phyloP scores from a whole-genome alignment of 2,797 vertebrate species.

The Muscicapa striata region DNA sequence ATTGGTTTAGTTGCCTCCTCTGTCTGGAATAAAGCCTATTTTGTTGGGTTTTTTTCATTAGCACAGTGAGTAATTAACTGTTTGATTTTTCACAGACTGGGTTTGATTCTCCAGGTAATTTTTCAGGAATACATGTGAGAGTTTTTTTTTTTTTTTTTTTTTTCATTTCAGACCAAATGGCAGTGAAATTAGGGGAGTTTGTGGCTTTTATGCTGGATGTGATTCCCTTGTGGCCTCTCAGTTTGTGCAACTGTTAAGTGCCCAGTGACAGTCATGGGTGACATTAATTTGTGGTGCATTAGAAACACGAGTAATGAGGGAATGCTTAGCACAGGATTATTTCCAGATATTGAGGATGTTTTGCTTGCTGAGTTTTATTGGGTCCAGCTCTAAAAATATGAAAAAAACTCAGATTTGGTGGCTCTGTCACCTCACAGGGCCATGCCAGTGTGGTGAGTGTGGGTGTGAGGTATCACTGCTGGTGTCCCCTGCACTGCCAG shows the following conservation, averaged over 20 bases:
- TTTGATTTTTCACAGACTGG: neutral
- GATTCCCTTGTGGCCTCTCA: neutral
- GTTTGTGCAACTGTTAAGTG: neutral
- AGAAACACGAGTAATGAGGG: neutral
- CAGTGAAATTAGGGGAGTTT: neutral
- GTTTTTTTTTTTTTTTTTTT: neutral
- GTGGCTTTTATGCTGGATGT: neutral
- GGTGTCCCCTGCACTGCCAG: neutral
- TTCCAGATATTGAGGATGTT: neutral
- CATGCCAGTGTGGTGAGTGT: accelerated
- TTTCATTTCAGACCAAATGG: neutral
- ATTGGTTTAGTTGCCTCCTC: neutral
- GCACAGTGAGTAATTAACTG: neutral
- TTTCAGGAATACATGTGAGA: neutral
- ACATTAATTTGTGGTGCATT: neutral
- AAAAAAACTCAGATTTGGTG: neutral
- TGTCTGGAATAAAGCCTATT: neutral
- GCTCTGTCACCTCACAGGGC: neutral
- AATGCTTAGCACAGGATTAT: neutral
- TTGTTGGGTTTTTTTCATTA: neutral
- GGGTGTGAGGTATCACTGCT: accelerated
- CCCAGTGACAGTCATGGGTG: neutral
- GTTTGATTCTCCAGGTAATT: neutral
- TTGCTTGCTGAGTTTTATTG: neutral
- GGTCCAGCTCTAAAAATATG: neutral